These are phyloP conservation scores for Bombus sibiricus DNA, from an alignment of 1,140 invertebrate genomes.

Conservation along the genomic window DNA sequence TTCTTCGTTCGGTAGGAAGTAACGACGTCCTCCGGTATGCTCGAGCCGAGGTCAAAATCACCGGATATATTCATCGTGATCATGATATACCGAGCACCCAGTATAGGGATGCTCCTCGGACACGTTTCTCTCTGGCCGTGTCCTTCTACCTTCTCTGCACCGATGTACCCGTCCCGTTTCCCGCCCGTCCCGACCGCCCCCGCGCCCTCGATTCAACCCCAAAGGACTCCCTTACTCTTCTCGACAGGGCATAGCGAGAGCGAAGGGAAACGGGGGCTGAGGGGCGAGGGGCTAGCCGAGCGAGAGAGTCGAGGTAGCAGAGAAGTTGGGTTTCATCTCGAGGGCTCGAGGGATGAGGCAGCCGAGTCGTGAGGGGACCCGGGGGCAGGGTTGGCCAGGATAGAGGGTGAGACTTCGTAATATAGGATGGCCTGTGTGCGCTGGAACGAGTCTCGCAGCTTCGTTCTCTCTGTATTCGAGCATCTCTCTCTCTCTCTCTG, in stretches of 20 bases:
- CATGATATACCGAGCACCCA: conserved; percentile 41
- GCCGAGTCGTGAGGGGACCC: background rate
- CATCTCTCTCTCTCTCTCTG: conserved; percentile 47
- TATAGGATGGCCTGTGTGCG: conserved; percentile 72
- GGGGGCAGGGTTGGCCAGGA: conserved; percentile 52
- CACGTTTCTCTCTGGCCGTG: conserved; percentile 78
- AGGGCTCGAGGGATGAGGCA: conserved; percentile 68
- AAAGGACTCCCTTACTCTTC: conserved; percentile 75
- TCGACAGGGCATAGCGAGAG: conserved; percentile 61
- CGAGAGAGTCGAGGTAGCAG: conserved; percentile 63
- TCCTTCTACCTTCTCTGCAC: conserved; percentile 74
- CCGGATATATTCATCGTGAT: conserved; percentile 10
- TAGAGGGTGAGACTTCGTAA: conserved; percentile 72
- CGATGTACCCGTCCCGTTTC: conserved; percentile 55
- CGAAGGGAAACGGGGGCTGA: too few relatives aligned
- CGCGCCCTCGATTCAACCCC: conserved; percentile 74
- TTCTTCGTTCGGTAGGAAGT: background rate
- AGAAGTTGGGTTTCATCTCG: conserved; percentile 80
- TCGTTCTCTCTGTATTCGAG: conserved; percentile 60
- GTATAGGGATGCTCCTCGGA: conserved; percentile 74
- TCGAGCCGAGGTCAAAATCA: conserved; percentile 9
- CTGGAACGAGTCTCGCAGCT: conserved; percentile 67
- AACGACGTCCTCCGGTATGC: background rate
- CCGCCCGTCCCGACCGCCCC: conserved; percentile 39
- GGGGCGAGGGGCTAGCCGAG: conserved; percentile 4